Base-by-base conservation (phyloP, 2,888 invertebrate species). In the Chrysolina americana region DNA sequence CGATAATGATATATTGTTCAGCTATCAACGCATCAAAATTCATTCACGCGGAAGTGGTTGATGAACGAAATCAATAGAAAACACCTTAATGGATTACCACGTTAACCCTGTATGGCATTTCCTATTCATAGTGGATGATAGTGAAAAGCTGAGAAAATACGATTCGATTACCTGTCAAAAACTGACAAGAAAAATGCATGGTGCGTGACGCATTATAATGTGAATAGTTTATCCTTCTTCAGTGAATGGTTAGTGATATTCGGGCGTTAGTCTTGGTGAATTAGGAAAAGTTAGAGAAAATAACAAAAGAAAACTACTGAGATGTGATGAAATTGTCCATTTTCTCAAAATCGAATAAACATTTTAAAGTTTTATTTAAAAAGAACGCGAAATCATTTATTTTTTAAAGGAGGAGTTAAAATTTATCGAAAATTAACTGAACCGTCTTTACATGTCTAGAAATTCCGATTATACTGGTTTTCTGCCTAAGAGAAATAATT, bases 181-280 rank as follows among this genome's bases (percentile, higher is more conserved):
- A 70, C 70, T 64, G 73, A 75, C 70, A 73, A 74, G 77, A 72
- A 77, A 77, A 77, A 77, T 73, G 77, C 63, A 68, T 65, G 44
- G 70, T 71, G 76, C 73, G 73, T 71, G 73, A 63, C 64, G 68
- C n/a, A 71, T 47, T 66, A 44, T 71, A 66, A 71, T 66, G 66
- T 47, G 66, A 66, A 65, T 62, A 66, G 71, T 71, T 71, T 71
- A 66, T 66, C 56, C 48, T 56, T 41, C 62, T 71, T 65, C 66
- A 41, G 62, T 48, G 41, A 47, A 66, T 71, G 71, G 66, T 71
- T 66, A 71, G 53, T 53, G 53, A 53, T 19, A 19, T 53, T 21
- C 15, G 44, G 53, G 11, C 5, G 19, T 4, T 53, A 21, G 11
- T 53, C 53, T 19, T 11, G 53, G 21, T 21, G 21, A 53, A 53